Conservation (phyloP, 1,140 invertebrate species). For the Forficula auricularia region DNA sequence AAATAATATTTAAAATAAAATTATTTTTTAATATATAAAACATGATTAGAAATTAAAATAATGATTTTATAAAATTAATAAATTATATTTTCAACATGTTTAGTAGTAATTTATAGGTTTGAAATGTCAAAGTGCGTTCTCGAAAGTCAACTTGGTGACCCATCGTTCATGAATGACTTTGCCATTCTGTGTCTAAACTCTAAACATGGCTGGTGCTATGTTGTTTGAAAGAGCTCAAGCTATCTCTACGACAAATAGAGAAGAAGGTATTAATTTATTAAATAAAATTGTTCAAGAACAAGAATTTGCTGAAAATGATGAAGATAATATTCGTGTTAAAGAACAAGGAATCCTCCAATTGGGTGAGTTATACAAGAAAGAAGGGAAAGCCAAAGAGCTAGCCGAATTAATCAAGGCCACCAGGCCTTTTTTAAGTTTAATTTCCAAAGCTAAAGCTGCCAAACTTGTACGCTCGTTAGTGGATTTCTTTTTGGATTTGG, state of each 20-base stretch:
- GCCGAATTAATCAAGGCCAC: constrained; percentile 85
- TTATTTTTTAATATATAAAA: no score
- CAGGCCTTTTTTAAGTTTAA: constrained; percentile 78
- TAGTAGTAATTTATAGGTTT: no score
- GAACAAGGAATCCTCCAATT: constrained; percentile 80
- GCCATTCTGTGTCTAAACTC: constrained; percentile 17
- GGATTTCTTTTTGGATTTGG: constrained; percentile 93
- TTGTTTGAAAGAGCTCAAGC: constrained; percentile 63
- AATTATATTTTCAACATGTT: no score
- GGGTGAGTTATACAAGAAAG: constrained; percentile 76
- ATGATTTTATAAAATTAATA: no score
- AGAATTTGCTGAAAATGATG: constrained; percentile 54
- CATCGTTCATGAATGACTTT: no score
- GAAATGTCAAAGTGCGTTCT: no score
- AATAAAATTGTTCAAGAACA: constrained; percentile 54
- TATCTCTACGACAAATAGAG: constrained; percentile 47
- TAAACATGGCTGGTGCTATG: constrained; percentile 67
- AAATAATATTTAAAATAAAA: no score
- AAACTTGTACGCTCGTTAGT: constrained; percentile 92
- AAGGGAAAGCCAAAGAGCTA: constrained; percentile 82
- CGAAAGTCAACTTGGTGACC: no score
- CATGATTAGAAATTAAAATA: no score
- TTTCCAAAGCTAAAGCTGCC: constrained; percentile 97
- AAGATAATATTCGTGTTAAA: constrained; percentile 70
- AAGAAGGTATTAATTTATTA: constrained; percentile 41